Evolutionary conservation across 1,140 invertebrate species (phyloP).

Genomic region (Eupristina koningsbergeri): DNA sequence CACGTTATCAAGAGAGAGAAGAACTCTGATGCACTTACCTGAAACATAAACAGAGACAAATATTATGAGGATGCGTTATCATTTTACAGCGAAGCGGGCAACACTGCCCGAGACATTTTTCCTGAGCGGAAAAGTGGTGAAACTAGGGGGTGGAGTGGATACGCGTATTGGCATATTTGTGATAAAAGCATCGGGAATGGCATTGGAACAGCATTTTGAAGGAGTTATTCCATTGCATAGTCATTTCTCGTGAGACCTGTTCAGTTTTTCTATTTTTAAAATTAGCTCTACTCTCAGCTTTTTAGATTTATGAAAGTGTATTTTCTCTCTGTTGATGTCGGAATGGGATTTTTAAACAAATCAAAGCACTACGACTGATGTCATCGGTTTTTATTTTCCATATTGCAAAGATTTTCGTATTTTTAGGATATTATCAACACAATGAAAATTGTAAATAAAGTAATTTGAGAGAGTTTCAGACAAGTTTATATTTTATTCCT

Average conservation of each 20-base stretch:
- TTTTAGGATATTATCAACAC: too few relatives aligned
- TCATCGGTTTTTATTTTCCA: not conserved
- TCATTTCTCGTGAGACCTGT: not conserved
- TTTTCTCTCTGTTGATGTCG: not conserved
- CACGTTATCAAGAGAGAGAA: not conserved
- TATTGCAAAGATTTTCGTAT: too few relatives aligned
- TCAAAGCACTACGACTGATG: not conserved
- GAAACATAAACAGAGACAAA: slow-evolving; percentile 19
- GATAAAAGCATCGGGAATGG: slow-evolving; percentile 20
- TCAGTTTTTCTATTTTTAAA: not conserved
- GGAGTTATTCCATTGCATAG: slow-evolving; percentile 16
- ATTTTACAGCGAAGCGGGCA: not conserved
- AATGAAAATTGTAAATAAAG: too few relatives aligned
- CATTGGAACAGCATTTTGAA: slow-evolving; percentile 26
- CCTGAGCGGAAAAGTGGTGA: too few relatives aligned
- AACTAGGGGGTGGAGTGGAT: not conserved
- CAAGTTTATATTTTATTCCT: too few relatives aligned
- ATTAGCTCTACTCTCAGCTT: not conserved
- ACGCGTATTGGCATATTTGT: slow-evolving; percentile 37
- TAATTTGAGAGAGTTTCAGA: too few relatives aligned
- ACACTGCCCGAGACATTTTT: not conserved
- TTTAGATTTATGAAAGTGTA: not conserved
- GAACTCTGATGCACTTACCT: slow-evolving; percentile 26
- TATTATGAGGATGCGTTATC: slow-evolving; percentile 35
- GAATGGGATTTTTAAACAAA: not conserved